These are phyloP conservation scores for Poecile montanus DNA, from an alignment of 2,797 vertebrate species.

Conservation along the genomic window DNA sequence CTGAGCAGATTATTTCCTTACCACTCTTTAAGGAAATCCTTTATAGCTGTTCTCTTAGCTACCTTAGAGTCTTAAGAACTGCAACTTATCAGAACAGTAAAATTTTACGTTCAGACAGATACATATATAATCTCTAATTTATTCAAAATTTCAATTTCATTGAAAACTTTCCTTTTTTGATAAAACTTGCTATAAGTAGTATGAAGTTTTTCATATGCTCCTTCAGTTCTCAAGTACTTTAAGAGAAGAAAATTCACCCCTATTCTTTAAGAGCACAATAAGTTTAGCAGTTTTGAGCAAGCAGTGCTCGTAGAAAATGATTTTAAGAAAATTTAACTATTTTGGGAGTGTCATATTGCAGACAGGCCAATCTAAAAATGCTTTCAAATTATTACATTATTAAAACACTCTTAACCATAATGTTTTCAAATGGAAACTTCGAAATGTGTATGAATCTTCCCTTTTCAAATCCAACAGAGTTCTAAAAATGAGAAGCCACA, in stretches of 20 bases:
- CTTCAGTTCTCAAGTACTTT: neutral
- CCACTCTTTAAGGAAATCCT: neutral
- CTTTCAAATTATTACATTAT: neutral
- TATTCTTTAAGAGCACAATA: neutral
- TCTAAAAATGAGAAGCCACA: neutral
- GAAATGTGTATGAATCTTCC: neutral
- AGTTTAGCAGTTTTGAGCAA: neutral
- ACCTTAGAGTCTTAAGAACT: neutral
- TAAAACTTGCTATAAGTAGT: neutral
- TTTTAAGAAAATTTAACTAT: neutral
- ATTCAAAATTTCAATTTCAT: neutral
- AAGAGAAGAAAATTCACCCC: neutral
- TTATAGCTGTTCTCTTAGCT: neutral
- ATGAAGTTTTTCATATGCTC: neutral
- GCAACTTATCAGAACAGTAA: neutral
- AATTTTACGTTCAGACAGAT: neutral
- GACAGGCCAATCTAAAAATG: neutral
- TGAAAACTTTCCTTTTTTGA: neutral
- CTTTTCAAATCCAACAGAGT: neutral
- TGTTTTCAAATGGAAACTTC: neutral
- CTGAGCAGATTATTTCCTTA: neutral
- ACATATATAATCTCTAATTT: neutral
- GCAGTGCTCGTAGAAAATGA: neutral
- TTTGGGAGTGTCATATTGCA: neutral
- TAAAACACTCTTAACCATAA: neutral